Evolutionary conservation across 2,113 vertebrate species (phyloP).

Genomic region (Tetrax tetrax): DNA sequence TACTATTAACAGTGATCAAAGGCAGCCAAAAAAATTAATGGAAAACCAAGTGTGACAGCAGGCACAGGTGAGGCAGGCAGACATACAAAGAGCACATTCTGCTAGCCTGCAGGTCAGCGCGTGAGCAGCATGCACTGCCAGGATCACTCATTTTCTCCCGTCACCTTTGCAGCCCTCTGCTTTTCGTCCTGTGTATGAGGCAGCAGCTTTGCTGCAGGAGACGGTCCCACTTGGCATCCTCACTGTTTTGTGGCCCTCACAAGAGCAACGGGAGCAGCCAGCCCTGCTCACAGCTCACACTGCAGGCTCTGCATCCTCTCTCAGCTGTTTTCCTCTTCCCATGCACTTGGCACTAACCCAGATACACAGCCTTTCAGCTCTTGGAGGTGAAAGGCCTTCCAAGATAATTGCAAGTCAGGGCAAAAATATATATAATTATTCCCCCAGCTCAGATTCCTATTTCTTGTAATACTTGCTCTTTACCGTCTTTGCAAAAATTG

Average conservation of each 20-base stretch:
- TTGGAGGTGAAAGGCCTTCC: neutral
- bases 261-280: neutral
- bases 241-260: accelerated
- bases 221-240: neutral
- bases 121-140: neutral
- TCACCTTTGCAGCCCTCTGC: neutral
- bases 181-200: neutral
- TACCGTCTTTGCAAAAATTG: neutral
- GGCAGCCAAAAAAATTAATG: neutral
- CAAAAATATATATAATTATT: neutral
- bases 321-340: neutral
- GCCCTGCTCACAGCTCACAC: neutral
- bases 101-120: neutral
- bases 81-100: neutral
- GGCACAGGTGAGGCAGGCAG: neutral
- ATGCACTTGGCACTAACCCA: neutral
- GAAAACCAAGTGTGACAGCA: neutral
- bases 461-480: neutral
- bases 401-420: neutral
- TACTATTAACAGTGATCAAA: neutral
- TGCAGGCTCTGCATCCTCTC: neutral
- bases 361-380: neutral
- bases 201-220: neutral
- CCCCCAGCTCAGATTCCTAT: neutral
- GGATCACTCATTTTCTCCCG: neutral